These are phyloP conservation scores for Eulemur mongoz DNA, from an alignment of 2,797 vertebrate species.

Conservation along the genomic window DNA sequence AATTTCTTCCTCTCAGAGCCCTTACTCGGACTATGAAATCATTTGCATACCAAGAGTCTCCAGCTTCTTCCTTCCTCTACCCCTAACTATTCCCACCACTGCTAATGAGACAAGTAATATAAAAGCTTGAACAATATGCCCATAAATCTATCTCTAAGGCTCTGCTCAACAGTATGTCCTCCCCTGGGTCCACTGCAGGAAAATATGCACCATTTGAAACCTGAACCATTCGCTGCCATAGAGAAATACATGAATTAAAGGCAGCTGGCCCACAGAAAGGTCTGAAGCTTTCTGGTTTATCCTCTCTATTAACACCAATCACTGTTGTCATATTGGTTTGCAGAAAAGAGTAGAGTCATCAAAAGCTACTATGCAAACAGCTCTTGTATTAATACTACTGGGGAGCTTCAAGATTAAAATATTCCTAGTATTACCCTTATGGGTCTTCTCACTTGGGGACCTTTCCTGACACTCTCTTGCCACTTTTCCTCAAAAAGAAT, in stretches of 20 bases:
- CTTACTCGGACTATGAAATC: constrained; percentile 23
- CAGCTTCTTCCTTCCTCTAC: constrained; percentile 26
- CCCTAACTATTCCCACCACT: neutral
- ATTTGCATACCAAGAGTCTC: neutral
- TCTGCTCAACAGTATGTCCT: neutral
- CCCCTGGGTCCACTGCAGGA: neutral
- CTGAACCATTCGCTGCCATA: neutral
- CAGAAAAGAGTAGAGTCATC: neutral
- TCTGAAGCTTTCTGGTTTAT: neutral
- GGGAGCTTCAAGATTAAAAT: neutral
- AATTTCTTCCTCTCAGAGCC: neutral
- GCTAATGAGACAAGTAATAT: constrained; percentile 50
- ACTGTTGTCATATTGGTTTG: neutral
- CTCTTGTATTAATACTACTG: neutral
- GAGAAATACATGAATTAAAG: constrained; percentile 50
- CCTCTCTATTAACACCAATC: neutral
- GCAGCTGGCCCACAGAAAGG: neutral
- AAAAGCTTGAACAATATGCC: constrained; percentile 24
- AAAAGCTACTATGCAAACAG: neutral
- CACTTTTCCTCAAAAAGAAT: neutral
- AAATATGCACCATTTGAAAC: constrained; percentile 45
- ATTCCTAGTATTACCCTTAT: neutral
- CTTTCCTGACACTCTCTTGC: neutral
- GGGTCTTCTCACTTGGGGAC: neutral
- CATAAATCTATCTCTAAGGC: constrained; percentile 40